A percentile compares a stretch with the other conserved stretches of the same genome.
phyloP scores from a whole-genome alignment of 2,113 vertebrate genomes.

The Zapus hudsonius region DNA sequence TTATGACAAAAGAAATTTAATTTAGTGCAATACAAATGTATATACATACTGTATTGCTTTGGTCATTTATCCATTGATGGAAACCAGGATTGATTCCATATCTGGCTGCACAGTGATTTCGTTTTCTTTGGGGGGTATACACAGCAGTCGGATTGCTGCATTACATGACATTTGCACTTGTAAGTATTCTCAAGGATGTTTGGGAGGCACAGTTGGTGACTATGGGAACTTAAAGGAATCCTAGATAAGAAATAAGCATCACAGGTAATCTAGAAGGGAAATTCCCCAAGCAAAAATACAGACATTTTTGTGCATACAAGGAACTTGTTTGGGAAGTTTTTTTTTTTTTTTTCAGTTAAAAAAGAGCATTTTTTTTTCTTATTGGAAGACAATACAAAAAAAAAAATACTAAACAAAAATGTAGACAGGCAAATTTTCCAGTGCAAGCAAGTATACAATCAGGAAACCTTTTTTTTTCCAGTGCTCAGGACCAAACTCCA shows the following conservation, averaged over 20 bases:
- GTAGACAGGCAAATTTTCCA: neutral
- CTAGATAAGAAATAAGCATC: neutral
- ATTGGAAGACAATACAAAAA: neutral
- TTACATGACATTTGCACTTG: neutral
- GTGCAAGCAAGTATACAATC: neutral
- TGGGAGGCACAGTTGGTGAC: neutral
- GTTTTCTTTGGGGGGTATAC: neutral
- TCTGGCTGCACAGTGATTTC: neutral
- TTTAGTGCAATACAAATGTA: neutral
- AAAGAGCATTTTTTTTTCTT: neutral
- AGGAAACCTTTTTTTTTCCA: no score
- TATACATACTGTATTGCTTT: neutral
- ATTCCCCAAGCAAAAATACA: neutral
- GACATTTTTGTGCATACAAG: neutral
- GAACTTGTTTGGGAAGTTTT: neutral
- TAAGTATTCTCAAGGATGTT: neutral
- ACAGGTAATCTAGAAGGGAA: neutral
- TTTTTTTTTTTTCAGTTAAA: neutral
- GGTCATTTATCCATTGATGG: neutral
- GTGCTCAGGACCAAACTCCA: no score
- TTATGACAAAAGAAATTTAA: conserved; percentile 5
- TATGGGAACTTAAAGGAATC: neutral
- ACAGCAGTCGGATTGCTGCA: neutral
- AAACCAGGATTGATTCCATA: neutral
- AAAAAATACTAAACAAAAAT: neutral